Evolutionary conservation across 92 coral and sea anemone genomes (phyloP), one percentile per base, ranked within the genome.

Genomic region (Phenganax subtilis): DNA sequence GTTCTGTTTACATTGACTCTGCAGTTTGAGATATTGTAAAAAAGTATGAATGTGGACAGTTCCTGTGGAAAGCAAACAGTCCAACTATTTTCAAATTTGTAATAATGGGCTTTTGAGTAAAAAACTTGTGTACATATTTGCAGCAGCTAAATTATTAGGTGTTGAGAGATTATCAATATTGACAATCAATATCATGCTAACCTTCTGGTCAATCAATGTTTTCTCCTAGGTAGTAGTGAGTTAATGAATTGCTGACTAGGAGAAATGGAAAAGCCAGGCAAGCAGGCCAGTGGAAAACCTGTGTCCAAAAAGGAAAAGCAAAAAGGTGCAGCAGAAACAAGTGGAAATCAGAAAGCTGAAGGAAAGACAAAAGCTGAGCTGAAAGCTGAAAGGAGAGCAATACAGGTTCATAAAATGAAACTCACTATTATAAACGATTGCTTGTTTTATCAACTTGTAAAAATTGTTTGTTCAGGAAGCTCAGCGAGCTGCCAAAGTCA

Each of bases 351-450:
- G 59, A 30, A 20, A 51, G 71, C 11, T 65, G 59, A 73, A 73
- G 78, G 78, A 53, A 73, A 73, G 59, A 16, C 80, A 28, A 91
- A 91, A 83, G 96, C 97, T 31, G 97, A 93, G 75, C 84, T 89
- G 3, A 93, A 91, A 72, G 97, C 97, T 62, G 97, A 93, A 77
- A 84, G 97, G 67, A 87, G 97, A 58, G 97, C 93, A 8, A 88
- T 86, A 57, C 97, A 93, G 91, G 97, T 92, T 44, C 7, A 9
- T 6, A 73, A 73, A 16, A 12, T n/a, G 20, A 91, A 91, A 83
- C 90, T 12, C 20, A 1, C 67, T 14, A 17, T 61, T 61, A 14
- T 20, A 20, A 20, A 20, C n/a, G 6, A 28, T 61, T 7, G 28
- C 25, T 61, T 15, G 15, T 17, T 7, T 28, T 28, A 61, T 61